Conservation (phyloP, 92 coral and sea anemone genomes). For the Porites divaricata region DNA sequence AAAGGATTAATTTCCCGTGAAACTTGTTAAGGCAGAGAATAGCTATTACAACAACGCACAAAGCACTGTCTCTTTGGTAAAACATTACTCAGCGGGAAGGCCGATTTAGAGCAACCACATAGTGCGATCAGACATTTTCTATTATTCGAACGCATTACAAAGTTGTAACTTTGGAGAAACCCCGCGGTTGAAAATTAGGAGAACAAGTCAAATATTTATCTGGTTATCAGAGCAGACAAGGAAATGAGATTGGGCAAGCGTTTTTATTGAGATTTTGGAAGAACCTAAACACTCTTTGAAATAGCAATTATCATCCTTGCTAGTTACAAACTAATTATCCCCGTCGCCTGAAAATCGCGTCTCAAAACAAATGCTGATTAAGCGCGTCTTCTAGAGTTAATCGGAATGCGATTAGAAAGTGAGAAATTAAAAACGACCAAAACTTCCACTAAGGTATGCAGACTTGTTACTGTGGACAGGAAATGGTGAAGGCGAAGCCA, state of each 20-base stretch:
- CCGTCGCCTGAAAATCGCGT: conserved; percentile 36
- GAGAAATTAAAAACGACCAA: conserved; percentile 4
- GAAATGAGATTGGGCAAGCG: background rate
- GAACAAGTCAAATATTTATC: background rate
- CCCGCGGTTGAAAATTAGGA: conserved; percentile 26
- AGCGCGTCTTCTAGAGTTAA: conserved; percentile 14
- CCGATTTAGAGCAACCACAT: conserved; percentile 18
- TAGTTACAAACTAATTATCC: conserved; percentile 38
- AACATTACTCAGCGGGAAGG: conserved; percentile 33
- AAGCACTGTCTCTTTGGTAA: conserved; percentile 24
- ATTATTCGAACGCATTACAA: conserved; percentile 62
- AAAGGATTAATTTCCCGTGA: conserved; percentile 1
- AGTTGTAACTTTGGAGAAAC: conserved; percentile 51
- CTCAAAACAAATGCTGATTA: conserved; percentile 39
- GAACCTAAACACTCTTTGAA: conserved; percentile 18
- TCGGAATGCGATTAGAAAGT: conserved; percentile 17
- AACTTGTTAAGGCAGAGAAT: background rate
- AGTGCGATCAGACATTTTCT: conserved; percentile 31
- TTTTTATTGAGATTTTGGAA: background rate
- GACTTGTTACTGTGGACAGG: background rate
- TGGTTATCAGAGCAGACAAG: background rate
- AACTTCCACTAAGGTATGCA: background rate
- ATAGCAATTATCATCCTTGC: conserved; percentile 30
- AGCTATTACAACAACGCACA: background rate
- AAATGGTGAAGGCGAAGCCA: background rate